Conservation (phyloP, 1,140 invertebrate species). For the Drosophila kikkawai region DNA sequence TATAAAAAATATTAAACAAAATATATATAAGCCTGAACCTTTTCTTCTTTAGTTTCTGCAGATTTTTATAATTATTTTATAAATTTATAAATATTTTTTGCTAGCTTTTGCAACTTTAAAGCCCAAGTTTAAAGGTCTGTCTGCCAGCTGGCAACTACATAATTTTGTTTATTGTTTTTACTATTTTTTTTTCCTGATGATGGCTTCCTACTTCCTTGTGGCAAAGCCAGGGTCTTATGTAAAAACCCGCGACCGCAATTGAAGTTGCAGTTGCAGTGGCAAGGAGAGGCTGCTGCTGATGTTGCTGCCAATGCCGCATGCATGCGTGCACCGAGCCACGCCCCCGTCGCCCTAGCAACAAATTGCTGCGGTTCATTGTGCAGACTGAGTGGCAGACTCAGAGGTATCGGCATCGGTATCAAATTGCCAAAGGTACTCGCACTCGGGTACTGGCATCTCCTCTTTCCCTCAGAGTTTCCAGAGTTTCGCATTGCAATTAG, state of each 20-base stretch:
- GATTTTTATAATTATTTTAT: not conserved
- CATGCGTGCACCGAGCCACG: constrained; percentile 72
- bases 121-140: constrained; percentile 2
- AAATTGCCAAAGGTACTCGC: constrained; percentile 53
- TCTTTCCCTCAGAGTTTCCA: constrained; percentile 45
- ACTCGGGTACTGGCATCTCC: not conserved
- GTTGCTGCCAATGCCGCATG: constrained; percentile 34
- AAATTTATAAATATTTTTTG: too few species aligned
- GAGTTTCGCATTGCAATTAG: constrained; percentile 65
- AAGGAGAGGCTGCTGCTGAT: constrained; percentile 6
- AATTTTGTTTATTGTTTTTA: constrained; percentile 1
- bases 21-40: not conserved
- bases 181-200: not conserved
- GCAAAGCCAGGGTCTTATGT: constrained; percentile 31
- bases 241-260: constrained; percentile 31
- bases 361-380: constrained; percentile 52
- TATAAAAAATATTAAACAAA: too few species aligned
- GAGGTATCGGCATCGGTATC: constrained; percentile 17
- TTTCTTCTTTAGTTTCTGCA: not conserved
- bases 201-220: constrained; percentile 47
- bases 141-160: not conserved
- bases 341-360: constrained; percentile 27
- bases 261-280: constrained; percentile 11
- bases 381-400: constrained; percentile 19
- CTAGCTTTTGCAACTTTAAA: constrained; percentile 4